A percentile compares a stretch with the other conserved stretches of the same genome.
These are phyloP conservation scores for Rousettus madagascariensis DNA, from an alignment of 2,797 vertebrate species.

Conservation along the genomic window DNA sequence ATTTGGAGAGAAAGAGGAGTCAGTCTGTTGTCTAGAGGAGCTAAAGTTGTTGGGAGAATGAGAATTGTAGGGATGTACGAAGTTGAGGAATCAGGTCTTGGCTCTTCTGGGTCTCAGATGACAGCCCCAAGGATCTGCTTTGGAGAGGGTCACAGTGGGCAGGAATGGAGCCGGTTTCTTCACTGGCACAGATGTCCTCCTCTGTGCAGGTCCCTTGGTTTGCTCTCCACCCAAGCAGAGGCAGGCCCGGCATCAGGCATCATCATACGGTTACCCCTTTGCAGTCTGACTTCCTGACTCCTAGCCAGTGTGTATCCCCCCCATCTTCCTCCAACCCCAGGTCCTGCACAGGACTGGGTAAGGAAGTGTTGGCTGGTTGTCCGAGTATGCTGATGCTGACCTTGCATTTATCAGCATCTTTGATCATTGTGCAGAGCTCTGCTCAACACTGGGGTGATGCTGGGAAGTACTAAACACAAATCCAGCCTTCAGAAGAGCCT, in stretches of 20 bases:
- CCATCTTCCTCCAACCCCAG: fast-evolving
- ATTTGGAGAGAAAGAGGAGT: background rate
- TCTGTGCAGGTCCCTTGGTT: background rate
- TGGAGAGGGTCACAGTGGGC: fast-evolving
- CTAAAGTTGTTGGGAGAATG: background rate
- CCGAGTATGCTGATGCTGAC: background rate
- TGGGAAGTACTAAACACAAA: background rate
- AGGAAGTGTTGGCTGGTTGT: background rate
- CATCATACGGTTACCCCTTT: background rate
- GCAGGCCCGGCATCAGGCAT: background rate
- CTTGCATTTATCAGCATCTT: background rate
- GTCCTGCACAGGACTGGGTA: background rate
- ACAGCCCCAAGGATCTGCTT: background rate
- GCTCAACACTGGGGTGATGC: background rate
- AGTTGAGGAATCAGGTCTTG: background rate
- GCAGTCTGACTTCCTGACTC: background rate
- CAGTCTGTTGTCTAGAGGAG: background rate
- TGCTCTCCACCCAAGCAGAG: background rate
- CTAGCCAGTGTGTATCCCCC: background rate
- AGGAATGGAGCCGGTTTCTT: background rate
- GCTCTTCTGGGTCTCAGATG: background rate
- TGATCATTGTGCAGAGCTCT: too few relatives aligned
- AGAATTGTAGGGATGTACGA: background rate
- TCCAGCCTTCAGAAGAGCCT: background rate
- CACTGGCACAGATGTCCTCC: background rate